Evolutionary conservation across 1,140 invertebrate genomes (phyloP).

Genomic region (Pygmarrhopalites habei): DNA sequence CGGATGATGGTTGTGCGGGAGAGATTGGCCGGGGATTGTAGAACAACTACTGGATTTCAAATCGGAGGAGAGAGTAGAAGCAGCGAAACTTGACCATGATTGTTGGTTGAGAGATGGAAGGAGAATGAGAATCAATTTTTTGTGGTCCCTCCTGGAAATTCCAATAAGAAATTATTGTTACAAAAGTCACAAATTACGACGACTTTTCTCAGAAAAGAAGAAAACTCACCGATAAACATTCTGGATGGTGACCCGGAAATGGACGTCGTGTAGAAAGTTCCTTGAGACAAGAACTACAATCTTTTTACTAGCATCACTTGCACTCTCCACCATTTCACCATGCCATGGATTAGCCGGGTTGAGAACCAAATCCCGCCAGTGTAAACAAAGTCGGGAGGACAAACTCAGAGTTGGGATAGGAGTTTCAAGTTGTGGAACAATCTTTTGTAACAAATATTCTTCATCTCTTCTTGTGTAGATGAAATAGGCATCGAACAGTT

Average conservation of each 20-base stretch:
- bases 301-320: constrained; percentile 72
- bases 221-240: constrained; percentile 76
- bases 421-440: constrained; percentile 62
- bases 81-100: not conserved
- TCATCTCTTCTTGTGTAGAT: constrained; percentile 89
- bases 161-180: no score
- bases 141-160: constrained; percentile 67
- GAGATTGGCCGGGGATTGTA: no score
- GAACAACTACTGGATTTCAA: no score
- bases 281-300: constrained; percentile 71
- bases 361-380: constrained; percentile 70
- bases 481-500: constrained; percentile 85
- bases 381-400: constrained; percentile 41
- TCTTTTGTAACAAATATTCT: constrained; percentile 73
- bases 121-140: constrained; percentile 66
- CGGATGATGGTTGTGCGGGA: not conserved
- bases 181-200: no score
- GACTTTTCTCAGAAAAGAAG: no score
- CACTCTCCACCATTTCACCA: constrained; percentile 66
- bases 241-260: constrained; percentile 57
- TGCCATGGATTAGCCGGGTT: constrained; percentile 61
- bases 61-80: not conserved
- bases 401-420: not conserved
- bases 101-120: constrained; percentile 14
- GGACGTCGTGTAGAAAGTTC: constrained; percentile 76